These are phyloP conservation scores for Pachydiplax longipennis DNA, from an alignment of 2,888 invertebrate species.

Conservation along the genomic window DNA sequence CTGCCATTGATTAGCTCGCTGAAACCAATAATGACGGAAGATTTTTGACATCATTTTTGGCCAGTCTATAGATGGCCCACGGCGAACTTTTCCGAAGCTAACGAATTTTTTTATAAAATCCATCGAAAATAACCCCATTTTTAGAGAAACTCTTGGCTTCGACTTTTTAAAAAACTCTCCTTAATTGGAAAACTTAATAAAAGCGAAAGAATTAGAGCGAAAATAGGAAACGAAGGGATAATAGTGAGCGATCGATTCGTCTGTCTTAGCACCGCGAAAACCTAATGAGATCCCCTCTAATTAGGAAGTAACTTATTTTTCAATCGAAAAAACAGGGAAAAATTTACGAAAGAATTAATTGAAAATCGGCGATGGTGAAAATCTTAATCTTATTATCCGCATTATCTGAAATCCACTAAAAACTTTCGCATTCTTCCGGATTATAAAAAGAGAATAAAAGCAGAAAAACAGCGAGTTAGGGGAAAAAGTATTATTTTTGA, in stretches of 20 bases:
- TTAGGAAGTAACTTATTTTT: not conserved
- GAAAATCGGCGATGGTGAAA: conserved; percentile 7
- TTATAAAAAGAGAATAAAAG: not conserved
- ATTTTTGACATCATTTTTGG: no score
- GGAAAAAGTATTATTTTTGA: not conserved
- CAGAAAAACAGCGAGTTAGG: no score
- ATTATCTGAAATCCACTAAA: not conserved
- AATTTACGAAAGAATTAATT: conserved; percentile 7
- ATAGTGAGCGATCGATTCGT: not conserved
- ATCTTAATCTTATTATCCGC: conserved; percentile 17
- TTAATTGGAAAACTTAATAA: not conserved
- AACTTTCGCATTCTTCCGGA: not conserved
- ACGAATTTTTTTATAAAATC: no score
- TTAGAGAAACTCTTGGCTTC: no score
- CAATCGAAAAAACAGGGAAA: not conserved
- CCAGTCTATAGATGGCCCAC: no score
- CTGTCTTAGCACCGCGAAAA: not conserved
- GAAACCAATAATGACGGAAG: no score
- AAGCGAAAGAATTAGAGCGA: not conserved
- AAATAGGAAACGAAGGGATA: not conserved
- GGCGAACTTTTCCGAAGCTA: no score
- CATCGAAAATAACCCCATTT: no score
- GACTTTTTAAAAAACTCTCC: not conserved
- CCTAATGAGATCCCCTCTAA: not conserved
- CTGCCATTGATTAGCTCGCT: no score